phyloP scores from a whole-genome alignment of 2,888 invertebrate species.

The Isotomurus palustris region DNA sequence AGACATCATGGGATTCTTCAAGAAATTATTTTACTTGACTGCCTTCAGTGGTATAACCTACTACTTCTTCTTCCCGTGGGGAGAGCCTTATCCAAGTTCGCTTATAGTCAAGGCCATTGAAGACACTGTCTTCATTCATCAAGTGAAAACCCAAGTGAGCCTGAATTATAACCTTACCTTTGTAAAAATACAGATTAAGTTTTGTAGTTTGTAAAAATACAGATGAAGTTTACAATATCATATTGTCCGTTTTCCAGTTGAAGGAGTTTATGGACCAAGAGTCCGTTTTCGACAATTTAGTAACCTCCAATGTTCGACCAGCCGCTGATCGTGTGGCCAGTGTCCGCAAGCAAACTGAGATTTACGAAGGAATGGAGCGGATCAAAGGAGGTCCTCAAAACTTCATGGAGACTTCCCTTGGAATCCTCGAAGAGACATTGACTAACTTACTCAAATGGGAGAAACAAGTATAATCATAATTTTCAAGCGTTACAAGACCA shows the following conservation, averaged over 20 bases:
- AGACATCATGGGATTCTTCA: too few species aligned
- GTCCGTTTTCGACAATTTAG: not conserved
- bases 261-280: not conserved
- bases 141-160: too few species aligned
- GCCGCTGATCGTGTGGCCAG: not conserved
- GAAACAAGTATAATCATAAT: not conserved
- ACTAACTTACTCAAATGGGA: not conserved
- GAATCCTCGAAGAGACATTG: not conserved
- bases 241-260: not conserved
- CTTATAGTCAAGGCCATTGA: too few species aligned
- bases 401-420: not conserved
- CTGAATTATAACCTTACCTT: too few species aligned
- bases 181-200: too few species aligned
- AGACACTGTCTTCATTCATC: too few species aligned
- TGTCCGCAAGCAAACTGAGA: slow-evolving; percentile 1
- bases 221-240: too few species aligned
- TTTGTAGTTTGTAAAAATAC: too few species aligned
- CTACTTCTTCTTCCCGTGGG: too few species aligned
- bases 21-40: too few species aligned
- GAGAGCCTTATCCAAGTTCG: too few species aligned
- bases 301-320: not conserved
- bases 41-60: too few species aligned
- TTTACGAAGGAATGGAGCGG: not conserved
- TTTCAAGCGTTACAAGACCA: not conserved
- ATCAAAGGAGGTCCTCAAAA: slow-evolving; percentile 1